A percentile compares a stretch with the other conserved stretches of the same genome.
Evolutionary conservation across 2,888 invertebrate genomes (phyloP).

Genomic region (Steinernema scapterisci): DNA sequence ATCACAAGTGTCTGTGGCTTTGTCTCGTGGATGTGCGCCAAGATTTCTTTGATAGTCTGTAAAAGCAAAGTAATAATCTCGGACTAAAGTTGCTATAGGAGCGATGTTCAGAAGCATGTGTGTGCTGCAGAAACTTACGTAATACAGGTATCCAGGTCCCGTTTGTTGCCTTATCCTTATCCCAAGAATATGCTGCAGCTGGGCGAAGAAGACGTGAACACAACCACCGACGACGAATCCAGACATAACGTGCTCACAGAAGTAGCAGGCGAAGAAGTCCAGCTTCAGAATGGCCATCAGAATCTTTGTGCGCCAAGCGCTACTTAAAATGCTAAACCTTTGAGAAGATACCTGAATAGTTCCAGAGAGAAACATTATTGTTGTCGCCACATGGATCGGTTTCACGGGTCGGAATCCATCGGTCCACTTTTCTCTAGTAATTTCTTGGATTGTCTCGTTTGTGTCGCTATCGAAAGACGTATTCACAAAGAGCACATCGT

Average conservation of each 20-base stretch:
- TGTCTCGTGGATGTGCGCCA: slow-evolving; percentile 47
- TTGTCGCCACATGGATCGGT: slow-evolving; percentile 62
- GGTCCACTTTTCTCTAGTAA: slow-evolving; percentile 34
- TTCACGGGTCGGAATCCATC: slow-evolving; percentile 44
- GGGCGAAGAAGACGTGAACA: slow-evolving; percentile 65
- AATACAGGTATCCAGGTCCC: slow-evolving; percentile 62
- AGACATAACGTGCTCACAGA: slow-evolving; percentile 65
- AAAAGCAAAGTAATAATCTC: slow-evolving; percentile 34
- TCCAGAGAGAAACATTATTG: slow-evolving; percentile 62
- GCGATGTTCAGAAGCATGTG: no score
- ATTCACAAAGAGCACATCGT: slow-evolving; percentile 35
- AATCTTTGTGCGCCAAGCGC: slow-evolving; percentile 50
- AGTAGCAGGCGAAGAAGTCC: slow-evolving; percentile 62
- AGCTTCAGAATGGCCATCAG: slow-evolving; percentile 62
- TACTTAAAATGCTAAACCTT: slow-evolving; percentile 28
- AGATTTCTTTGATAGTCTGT: slow-evolving; percentile 58
- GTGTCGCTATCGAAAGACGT: slow-evolving; percentile 27
- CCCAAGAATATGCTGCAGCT: slow-evolving; percentile 62
- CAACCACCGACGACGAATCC: slow-evolving; percentile 66
- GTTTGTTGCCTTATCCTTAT: slow-evolving; percentile 55
- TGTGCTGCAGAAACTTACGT: no score
- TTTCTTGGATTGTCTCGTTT: slow-evolving; percentile 34
- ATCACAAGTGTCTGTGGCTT: slow-evolving; percentile 56
- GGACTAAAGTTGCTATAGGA: no score
- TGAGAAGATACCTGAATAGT: slow-evolving; percentile 49